Evolutionary conservation across 2,113 vertebrate species (phyloP).

Genomic region (Psettodes erumei): DNA sequence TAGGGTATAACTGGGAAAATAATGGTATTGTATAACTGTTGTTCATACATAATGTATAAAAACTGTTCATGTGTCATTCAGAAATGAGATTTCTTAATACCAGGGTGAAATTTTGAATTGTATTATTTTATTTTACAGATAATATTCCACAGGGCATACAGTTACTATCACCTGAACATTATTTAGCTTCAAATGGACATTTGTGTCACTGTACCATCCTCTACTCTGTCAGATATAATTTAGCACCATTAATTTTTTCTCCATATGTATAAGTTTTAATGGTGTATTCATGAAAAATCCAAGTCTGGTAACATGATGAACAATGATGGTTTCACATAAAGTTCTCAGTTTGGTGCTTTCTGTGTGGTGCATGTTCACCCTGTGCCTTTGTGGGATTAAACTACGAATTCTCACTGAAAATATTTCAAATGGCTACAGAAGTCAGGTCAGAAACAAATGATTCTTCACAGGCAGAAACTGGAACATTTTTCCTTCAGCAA

Average conservation of each 20-base stretch:
- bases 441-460: no score
- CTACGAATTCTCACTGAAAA: no score
- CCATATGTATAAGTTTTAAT: not conserved
- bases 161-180: not conserved
- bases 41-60: not conserved
- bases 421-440: no score
- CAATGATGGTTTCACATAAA: not conserved
- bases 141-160: not conserved
- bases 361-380: no score
- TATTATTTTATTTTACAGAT: not conserved
- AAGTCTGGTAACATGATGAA: not conserved
- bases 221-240: not conserved
- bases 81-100: not conserved
- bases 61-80: not conserved
- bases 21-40: not conserved
- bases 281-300: not conserved
- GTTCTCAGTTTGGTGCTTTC: no score
- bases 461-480: no score
- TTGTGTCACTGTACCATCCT: not conserved
- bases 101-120: not conserved
- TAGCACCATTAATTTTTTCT: not conserved
- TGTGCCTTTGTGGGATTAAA: no score
- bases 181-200: not conserved
- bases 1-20: not conserved
- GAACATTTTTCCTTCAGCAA: no score